Conservation (phyloP, 1,140 invertebrate genomes). For the Drosophila neocordata region DNA sequence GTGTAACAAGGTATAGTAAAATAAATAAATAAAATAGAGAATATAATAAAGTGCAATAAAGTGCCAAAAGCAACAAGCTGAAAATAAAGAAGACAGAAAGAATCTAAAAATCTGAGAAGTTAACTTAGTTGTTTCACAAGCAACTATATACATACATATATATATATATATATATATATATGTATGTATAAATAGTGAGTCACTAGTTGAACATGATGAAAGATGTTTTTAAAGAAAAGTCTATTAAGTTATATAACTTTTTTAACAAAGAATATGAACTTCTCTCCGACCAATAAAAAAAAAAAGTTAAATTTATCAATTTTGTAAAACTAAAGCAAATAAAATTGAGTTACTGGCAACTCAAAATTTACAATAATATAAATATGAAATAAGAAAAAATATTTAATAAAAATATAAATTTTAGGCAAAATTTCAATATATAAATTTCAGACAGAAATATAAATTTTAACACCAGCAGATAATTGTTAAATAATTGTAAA, state of each 20-base stretch:
- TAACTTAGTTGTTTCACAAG: background rate
- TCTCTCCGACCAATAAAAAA: background rate
- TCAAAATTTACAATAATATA: no score
- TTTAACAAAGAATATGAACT: background rate
- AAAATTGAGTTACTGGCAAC: background rate
- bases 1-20: conserved; percentile 7
- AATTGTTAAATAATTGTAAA: no score
- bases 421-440: no score
- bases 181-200: background rate
- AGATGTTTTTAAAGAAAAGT: background rate
- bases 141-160: background rate
- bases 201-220: background rate
- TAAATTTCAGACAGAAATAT: no score
- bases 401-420: no score
- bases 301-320: conserved; percentile 1
- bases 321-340: background rate
- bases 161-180: no score
- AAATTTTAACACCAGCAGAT: no score
- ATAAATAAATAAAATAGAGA: conserved; percentile 3
- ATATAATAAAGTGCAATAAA: conserved; percentile 2
- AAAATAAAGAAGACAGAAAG: background rate
- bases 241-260: background rate
- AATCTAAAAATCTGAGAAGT: background rate
- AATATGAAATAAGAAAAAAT: no score
- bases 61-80: background rate